Conservation (phyloP, 2,888 invertebrate genomes). For the Athripsodes cinereus region DNA sequence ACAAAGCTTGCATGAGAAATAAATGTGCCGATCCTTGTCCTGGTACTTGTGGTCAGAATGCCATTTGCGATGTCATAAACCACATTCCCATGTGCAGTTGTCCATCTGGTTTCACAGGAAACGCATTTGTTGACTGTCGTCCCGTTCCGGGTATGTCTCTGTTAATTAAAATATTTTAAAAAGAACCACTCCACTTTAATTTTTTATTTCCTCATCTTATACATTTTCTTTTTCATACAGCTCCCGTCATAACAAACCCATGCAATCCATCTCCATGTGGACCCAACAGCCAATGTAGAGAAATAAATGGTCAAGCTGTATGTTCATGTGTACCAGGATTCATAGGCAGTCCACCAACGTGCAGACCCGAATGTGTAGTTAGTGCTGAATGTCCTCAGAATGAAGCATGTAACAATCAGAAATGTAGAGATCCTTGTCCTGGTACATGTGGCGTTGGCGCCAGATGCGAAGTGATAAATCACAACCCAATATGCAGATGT, state of each 20-base stretch:
- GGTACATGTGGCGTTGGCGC: slow-evolving; percentile 69
- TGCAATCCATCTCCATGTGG: slow-evolving; percentile 69
- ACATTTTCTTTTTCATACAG: slow-evolving; percentile 30
- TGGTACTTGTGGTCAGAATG: slow-evolving; percentile 60
- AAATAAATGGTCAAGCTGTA: slow-evolving; percentile 55
- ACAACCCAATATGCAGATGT: slow-evolving; percentile 67
- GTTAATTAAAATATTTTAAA: background rate
- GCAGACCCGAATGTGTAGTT: slow-evolving; percentile 65
- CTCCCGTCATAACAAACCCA: slow-evolving; percentile 42
- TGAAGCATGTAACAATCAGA: slow-evolving; percentile 64
- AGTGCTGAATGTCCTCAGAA: slow-evolving; percentile 64
- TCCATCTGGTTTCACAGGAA: slow-evolving; percentile 62
- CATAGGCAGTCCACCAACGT: slow-evolving; percentile 65
- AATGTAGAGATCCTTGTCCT: slow-evolving; percentile 69
- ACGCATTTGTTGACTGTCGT: slow-evolving; percentile 70
- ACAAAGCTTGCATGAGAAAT: slow-evolving; percentile 69
- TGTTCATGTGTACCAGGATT: slow-evolving; percentile 60
- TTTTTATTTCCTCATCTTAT: background rate
- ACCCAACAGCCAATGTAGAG: slow-evolving; percentile 62
- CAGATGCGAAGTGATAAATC: slow-evolving; percentile 66
- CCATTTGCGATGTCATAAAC: slow-evolving; percentile 55
- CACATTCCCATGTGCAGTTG: slow-evolving; percentile 73
- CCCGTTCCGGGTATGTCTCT: slow-evolving; percentile 33
- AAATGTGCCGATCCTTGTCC: slow-evolving; percentile 66
- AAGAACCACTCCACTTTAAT: too few species aligned